Percentiles rank a stretch among this genome's conserved stretches.
phyloP scores from a whole-genome alignment of 2,113 vertebrate genomes.

The Brachypteracias leptosomus region DNA sequence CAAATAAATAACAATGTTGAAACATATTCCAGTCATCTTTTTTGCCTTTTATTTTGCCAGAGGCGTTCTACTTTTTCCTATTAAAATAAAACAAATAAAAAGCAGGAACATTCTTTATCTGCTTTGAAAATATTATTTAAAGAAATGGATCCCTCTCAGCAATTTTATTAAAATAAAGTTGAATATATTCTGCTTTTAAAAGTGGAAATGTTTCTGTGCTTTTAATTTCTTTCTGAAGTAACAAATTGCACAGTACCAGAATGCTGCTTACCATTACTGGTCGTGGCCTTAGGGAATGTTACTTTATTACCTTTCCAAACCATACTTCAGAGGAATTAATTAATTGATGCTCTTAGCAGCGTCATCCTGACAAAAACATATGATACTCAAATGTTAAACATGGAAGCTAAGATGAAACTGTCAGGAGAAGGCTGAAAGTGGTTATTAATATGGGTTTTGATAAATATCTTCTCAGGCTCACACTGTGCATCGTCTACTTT shows the following conservation, averaged over 20 bases:
- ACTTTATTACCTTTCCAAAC: constrained; percentile 83
- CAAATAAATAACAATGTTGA: constrained; percentile 24
- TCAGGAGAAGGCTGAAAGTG: constrained; percentile 83
- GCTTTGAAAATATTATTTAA: constrained; percentile 7
- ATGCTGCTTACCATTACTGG: constrained; percentile 72
- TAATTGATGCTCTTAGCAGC: constrained; percentile 83
- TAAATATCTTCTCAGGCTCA: constrained; percentile 87
- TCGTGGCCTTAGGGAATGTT: constrained; percentile 77
- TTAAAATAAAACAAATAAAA: constrained; percentile 42
- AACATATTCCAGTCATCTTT: neutral
- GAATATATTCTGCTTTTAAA: constrained; percentile 30
- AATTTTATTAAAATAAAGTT: constrained; percentile 51
- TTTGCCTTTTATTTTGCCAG: constrained; percentile 12
- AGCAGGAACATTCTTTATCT: neutral
- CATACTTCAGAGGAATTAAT: constrained; percentile 83
- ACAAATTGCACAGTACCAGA: constrained; percentile 61
- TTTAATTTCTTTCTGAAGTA: constrained; percentile 71
- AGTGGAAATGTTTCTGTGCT: constrained; percentile 46
- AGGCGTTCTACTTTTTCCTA: neutral
- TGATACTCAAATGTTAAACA: constrained; percentile 87
- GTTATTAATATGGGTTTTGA: constrained; percentile 90
- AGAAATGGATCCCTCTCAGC: neutral
- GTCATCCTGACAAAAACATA: constrained; percentile 86
- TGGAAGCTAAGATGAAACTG: constrained; percentile 85
- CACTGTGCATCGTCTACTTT: constrained; percentile 85